phyloP scores from a whole-genome alignment of 2,888 invertebrate genomes.

The Drosophila monieri region DNA sequence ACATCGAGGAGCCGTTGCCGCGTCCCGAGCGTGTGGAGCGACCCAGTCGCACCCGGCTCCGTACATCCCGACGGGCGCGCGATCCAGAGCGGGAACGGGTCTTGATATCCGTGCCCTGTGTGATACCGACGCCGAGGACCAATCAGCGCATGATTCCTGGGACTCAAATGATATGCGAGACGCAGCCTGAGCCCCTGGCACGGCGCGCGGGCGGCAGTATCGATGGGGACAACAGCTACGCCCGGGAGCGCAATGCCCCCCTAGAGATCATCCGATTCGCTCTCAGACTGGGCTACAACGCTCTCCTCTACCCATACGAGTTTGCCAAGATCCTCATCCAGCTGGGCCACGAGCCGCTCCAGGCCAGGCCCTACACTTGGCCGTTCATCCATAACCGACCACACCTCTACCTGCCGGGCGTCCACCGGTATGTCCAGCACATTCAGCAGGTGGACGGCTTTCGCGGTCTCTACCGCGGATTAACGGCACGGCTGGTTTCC shows the following conservation, averaged over 20 bases:
- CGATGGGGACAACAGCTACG: not conserved
- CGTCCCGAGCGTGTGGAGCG: not conserved
- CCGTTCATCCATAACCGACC: slow-evolving; percentile 24
- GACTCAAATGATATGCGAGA: not conserved
- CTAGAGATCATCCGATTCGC: slow-evolving; percentile 36
- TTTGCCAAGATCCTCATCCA: slow-evolving; percentile 59
- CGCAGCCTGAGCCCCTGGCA: not conserved
- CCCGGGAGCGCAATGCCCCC: not conserved
- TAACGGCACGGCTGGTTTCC: slow-evolving; percentile 36
- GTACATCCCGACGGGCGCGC: not conserved
- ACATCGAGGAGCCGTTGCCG: not conserved
- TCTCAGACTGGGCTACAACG: slow-evolving; percentile 37
- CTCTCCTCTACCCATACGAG: slow-evolving; percentile 52
- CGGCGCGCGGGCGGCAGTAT: not conserved
- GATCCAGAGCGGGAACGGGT: not conserved
- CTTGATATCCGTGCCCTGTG: not conserved
- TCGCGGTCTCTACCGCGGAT: slow-evolving; percentile 54
- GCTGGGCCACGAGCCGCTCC: slow-evolving; percentile 59
- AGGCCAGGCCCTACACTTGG: slow-evolving; percentile 8
- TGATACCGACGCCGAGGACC: not conserved
- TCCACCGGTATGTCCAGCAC: slow-evolving; percentile 47
- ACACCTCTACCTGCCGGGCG: slow-evolving; percentile 44
- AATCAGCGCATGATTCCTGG: not conserved
- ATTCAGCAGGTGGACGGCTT: slow-evolving; percentile 51
- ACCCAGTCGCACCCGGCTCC: not conserved